Conservation (phyloP, 2,888 invertebrate species). For the Drosophila flavopinicola region DNA sequence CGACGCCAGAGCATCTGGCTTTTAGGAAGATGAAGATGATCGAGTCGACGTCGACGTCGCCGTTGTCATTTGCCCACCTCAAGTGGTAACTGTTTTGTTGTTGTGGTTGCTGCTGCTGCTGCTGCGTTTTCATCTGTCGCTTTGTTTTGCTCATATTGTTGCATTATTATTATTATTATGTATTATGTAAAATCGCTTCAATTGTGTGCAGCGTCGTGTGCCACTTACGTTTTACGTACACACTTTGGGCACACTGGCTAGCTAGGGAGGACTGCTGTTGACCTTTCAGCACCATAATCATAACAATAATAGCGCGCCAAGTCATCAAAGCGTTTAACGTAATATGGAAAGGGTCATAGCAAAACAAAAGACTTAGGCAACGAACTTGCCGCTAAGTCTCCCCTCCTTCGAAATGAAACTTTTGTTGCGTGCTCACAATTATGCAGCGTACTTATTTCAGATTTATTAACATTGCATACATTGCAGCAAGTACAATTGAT, state of each 20-base stretch:
- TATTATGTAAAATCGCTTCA: conserved; percentile 74
- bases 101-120: conserved; percentile 26
- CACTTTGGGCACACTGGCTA: conserved; percentile 3
- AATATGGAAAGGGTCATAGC: conserved; percentile 50
- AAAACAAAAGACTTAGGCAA: conserved; percentile 78
- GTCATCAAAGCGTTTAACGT: conserved; percentile 48
- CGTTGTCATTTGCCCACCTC: conserved; percentile 54
- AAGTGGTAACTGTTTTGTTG: conserved; percentile 66
- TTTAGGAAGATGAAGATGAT: conserved; percentile 60
- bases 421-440: conserved; percentile 55
- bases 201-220: conserved; percentile 69
- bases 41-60: conserved; percentile 33
- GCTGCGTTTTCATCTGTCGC: conserved; percentile 35
- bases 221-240: conserved; percentile 53
- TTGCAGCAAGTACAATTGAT: conserved; percentile 39
- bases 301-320: conserved; percentile 36
- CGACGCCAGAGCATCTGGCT: conserved; percentile 70
- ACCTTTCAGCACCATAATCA: conserved; percentile 58
- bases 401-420: conserved; percentile 23
- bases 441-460: conserved; percentile 48
- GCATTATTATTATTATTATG: conserved; percentile 61
- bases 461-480: conserved; percentile 45
- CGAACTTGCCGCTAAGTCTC: conserved; percentile 63
- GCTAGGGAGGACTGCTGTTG: conserved; percentile 61
- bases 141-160: conserved; percentile 64